phyloP scores from a whole-genome alignment of 2,113 vertebrate species.

The Dermatemys mawii region DNA sequence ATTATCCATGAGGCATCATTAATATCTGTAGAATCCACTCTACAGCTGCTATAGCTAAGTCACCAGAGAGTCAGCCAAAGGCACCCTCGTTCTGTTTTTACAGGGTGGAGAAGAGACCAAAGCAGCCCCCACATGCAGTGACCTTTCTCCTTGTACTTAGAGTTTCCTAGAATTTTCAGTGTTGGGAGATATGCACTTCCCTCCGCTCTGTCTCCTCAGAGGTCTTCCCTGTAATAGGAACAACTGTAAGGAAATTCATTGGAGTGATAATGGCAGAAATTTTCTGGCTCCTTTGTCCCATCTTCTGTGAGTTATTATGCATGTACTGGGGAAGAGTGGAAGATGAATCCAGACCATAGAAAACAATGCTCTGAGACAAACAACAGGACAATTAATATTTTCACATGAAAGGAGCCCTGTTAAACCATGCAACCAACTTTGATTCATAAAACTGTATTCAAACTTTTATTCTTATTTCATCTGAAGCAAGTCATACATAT shows the following conservation, averaged over 20 bases:
- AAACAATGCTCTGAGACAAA: neutral
- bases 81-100: neutral
- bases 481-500: neutral
- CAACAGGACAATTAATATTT: neutral
- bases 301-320: neutral
- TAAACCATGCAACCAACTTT: neutral
- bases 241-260: neutral
- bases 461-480: neutral
- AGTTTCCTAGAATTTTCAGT: neutral
- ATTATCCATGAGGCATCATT: no score
- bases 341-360: neutral
- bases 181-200: neutral
- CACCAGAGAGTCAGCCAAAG: neutral
- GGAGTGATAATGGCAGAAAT: neutral
- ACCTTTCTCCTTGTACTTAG: neutral
- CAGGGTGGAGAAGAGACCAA: neutral
- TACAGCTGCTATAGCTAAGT: neutral
- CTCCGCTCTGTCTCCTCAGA: neutral
- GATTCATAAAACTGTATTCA: neutral
- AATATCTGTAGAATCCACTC: no score
- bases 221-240: neutral
- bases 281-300: neutral
- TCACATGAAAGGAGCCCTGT: neutral
- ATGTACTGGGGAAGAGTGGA: neutral
- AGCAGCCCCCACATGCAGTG: neutral